phyloP scores from a whole-genome alignment of 2,888 invertebrate genomes.

The Drosophila rubida region DNA sequence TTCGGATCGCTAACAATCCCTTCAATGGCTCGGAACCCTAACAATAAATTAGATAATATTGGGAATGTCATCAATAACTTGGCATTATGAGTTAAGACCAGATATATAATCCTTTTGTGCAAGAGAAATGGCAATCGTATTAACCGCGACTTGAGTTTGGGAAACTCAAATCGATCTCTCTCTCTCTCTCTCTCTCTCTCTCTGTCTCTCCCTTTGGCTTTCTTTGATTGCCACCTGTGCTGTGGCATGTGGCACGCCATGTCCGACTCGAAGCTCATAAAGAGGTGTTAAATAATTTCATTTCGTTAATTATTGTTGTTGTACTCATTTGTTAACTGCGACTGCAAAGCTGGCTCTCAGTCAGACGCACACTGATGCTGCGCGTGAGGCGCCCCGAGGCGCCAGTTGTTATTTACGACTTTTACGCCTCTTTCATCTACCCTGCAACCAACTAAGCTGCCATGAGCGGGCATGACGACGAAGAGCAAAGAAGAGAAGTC shows the following conservation, averaged over 20 bases:
- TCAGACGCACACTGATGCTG: no score
- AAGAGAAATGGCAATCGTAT: background rate
- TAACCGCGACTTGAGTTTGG: background rate
- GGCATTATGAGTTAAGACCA: conserved; percentile 6
- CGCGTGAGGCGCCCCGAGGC: conserved; percentile 12
- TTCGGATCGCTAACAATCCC: conserved; percentile 27
- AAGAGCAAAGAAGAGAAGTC: background rate
- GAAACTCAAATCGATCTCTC: background rate
- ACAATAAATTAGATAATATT: conserved; percentile 66
- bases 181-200: background rate
- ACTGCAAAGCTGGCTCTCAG: background rate
- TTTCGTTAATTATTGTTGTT: conserved; percentile 35
- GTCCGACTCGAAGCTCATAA: conserved; percentile 19
- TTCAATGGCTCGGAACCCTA: background rate
- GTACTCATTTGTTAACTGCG: conserved; percentile 19
- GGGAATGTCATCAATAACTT: conserved; percentile 33
- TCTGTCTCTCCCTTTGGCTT: background rate
- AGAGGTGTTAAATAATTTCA: conserved; percentile 62
- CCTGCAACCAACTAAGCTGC: conserved; percentile 5
- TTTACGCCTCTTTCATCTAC: conserved; percentile 35
- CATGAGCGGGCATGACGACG: background rate
- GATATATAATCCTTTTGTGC: conserved; percentile 12
- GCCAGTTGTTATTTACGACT: conserved; percentile 38
- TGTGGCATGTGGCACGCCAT: conserved; percentile 38
- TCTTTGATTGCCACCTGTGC: conserved; percentile 10